A percentile compares a stretch with the other conserved stretches of the same genome.
phyloP scores from a whole-genome alignment of 2,888 invertebrate genomes.

The Chalcis sispes region DNA sequence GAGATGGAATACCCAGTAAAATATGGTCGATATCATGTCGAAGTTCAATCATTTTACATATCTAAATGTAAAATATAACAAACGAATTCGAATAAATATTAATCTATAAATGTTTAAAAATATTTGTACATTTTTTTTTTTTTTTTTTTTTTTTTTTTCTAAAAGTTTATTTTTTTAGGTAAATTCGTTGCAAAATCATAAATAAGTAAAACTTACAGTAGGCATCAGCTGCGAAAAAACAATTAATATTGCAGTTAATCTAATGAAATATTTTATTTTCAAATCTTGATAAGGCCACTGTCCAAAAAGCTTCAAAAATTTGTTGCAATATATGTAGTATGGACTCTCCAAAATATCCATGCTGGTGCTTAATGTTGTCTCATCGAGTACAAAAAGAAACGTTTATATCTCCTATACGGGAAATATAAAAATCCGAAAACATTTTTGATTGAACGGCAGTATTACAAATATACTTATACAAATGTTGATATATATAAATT shows the following conservation, averaged over 20 bases:
- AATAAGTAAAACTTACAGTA: not conserved
- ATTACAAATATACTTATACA: too few relatives aligned
- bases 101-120: too few relatives aligned
- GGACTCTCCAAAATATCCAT: not conserved
- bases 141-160: not conserved
- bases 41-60: not conserved
- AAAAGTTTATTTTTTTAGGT: not conserved
- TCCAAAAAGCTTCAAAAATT: constrained; percentile 1
- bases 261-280: not conserved
- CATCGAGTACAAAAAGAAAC: too few relatives aligned
- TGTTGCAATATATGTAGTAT: not conserved
- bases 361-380: too few relatives aligned
- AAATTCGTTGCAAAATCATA: not conserved
- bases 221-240: not conserved
- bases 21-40: not conserved
- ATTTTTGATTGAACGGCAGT: too few relatives aligned
- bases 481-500: too few relatives aligned
- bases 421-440: too few relatives aligned
- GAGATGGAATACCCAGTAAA: not conserved
- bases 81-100: too few relatives aligned
- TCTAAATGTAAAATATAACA: not conserved
- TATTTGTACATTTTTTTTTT: not conserved
- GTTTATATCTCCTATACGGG: too few relatives aligned
- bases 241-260: not conserved
- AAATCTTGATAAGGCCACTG: constrained; percentile 13